These are phyloP conservation scores for Scelioninae gen. 1 DNA, from an alignment of 2,888 invertebrate species.

Conservation along the genomic window DNA sequence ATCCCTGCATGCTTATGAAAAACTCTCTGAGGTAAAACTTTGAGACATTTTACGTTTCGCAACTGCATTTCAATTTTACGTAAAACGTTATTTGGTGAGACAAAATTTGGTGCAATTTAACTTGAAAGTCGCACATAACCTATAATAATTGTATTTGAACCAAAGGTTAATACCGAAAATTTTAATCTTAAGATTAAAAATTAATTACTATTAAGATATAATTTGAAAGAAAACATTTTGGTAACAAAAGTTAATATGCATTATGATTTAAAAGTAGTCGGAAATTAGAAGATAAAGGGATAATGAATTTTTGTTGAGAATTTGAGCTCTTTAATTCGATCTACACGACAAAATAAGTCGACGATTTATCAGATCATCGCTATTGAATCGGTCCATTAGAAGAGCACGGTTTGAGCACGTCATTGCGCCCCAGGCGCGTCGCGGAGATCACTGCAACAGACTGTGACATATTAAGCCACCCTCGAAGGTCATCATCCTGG, in stretches of 20 bases:
- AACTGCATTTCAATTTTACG: too few species aligned
- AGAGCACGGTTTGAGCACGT: slow-evolving; percentile 75
- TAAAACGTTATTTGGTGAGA: too few species aligned
- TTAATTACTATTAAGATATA: too few species aligned
- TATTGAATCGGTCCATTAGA: slow-evolving; percentile 84
- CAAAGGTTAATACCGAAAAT: too few species aligned
- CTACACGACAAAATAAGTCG: slow-evolving; percentile 54
- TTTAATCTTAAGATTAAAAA: too few species aligned
- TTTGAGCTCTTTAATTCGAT: slow-evolving; percentile 64
- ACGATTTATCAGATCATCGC: slow-evolving; percentile 69
- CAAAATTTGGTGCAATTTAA: too few species aligned
- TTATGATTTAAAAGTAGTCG: too few species aligned
- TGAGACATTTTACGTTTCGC: background rate
- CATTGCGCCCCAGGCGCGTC: slow-evolving; percentile 42
- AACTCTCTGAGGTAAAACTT: slow-evolving; percentile 7
- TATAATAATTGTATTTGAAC: too few species aligned
- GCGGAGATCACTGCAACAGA: slow-evolving; percentile 82
- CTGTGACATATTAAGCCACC: slow-evolving; percentile 84
- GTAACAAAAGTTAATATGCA: too few species aligned
- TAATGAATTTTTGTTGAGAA: slow-evolving; percentile 15
- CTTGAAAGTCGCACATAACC: too few species aligned
- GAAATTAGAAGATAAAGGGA: slow-evolving; percentile 13
- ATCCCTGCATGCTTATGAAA: slow-evolving; percentile 17
- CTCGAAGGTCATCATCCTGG: slow-evolving; percentile 80
- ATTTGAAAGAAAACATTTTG: too few species aligned